These are phyloP conservation scores for Beris morrisii DNA, from an alignment of 2,888 invertebrate genomes.

Conservation along the genomic window DNA sequence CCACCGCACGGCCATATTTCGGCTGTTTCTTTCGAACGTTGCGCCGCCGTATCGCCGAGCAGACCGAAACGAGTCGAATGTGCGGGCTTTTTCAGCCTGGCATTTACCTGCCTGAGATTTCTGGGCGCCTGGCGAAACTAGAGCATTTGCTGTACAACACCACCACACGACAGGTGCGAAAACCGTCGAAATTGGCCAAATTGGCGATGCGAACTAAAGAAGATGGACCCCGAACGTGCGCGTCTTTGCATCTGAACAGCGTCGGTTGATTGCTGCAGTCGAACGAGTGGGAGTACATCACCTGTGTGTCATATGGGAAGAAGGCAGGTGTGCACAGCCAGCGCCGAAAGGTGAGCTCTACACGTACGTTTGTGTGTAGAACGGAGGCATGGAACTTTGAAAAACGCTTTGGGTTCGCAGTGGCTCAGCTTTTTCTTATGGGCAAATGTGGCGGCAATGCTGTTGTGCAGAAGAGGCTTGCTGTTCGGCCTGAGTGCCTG, in stretches of 20 bases:
- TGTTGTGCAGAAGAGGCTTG: conserved; percentile 9
- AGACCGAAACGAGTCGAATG: not conserved
- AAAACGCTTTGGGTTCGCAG: too few relatives aligned
- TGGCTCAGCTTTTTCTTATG: conserved; percentile 10
- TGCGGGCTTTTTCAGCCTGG: not conserved
- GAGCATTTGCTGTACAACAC: conserved; percentile 56
- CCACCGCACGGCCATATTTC: conserved; percentile 2
- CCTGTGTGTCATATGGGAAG: too few relatives aligned
- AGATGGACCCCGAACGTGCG: conserved; percentile 7
- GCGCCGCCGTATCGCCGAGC: not conserved
- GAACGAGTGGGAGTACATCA: conserved; percentile 10
- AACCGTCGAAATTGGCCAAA: conserved; percentile 34
- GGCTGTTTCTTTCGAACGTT: conserved; percentile 19
- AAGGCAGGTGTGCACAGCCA: not conserved
- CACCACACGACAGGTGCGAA: conserved; percentile 40
- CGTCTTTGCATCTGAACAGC: not conserved
- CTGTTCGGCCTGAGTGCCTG: not conserved
- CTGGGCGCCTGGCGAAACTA: conserved; percentile 56
- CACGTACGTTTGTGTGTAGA: not conserved
- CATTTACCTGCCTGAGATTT: conserved; percentile 40
- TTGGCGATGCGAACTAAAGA: conserved; percentile 24
- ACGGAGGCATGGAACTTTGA: too few relatives aligned
- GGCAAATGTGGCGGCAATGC: not conserved
- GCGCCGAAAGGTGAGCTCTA: conserved; percentile 18
- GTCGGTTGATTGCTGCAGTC: not conserved